Percentiles rank a stretch among this genome's conserved stretches.
phyloP scores from a whole-genome alignment of 2,113 vertebrate genomes.

The Danio rerio region DNA sequence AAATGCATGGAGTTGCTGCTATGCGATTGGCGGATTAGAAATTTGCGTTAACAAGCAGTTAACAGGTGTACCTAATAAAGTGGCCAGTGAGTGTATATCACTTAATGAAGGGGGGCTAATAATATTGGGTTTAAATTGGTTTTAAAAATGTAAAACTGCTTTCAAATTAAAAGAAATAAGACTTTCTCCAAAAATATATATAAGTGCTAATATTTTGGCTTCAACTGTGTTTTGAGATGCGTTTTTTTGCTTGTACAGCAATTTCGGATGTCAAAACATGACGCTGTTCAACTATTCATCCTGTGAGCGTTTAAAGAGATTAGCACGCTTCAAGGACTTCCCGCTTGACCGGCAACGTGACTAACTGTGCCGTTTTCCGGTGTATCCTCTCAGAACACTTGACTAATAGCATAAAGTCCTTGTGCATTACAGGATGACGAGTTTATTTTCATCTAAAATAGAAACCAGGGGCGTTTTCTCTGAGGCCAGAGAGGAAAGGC shows the following conservation, averaged over 20 bases:
- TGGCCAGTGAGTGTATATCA: too few species aligned
- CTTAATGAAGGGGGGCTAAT: too few species aligned
- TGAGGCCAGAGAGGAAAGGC: neutral
- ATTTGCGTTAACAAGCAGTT: too few species aligned
- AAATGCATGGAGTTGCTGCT: too few species aligned
- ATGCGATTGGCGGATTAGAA: too few species aligned
- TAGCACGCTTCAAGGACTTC: conserved; percentile 30
- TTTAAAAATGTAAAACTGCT: too few species aligned
- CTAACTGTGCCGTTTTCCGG: conserved; percentile 14
- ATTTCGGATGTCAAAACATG: conserved; percentile 17
- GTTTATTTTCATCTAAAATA: conserved; percentile 18
- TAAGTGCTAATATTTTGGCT: too few species aligned
- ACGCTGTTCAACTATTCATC: neutral
- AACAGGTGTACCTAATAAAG: too few species aligned
- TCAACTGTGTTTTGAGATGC: neutral
- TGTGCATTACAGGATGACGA: conserved; percentile 17
- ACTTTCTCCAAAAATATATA: too few species aligned
- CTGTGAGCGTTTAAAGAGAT: conserved; percentile 32
- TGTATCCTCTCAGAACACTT: neutral
- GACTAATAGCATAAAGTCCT: conserved; percentile 22
- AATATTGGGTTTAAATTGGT: too few species aligned
- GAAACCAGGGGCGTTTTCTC: conserved; percentile 9
- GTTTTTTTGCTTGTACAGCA: neutral
- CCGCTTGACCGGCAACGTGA: conserved; percentile 36
- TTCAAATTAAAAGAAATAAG: too few species aligned